phyloP scores from a whole-genome alignment of 2,888 invertebrate species.

The Digitonthophagus gazella region DNA sequence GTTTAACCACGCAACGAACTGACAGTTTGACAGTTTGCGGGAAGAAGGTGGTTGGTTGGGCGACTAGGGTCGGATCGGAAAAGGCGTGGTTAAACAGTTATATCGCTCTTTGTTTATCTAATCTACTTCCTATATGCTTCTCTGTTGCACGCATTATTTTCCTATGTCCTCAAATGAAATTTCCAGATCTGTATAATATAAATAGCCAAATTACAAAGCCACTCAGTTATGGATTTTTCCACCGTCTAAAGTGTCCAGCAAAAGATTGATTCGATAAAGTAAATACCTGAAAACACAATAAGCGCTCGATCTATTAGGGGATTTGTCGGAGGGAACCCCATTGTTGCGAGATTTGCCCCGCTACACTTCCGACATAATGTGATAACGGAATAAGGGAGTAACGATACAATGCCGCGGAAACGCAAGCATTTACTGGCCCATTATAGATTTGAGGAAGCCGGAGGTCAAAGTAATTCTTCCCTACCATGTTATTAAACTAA shows the following conservation, averaged over 20 bases:
- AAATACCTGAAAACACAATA: slow-evolving; percentile 15
- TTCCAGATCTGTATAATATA: no score
- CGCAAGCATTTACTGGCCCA: background rate
- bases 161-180: no score
- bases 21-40: no score
- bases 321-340: background rate
- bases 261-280: slow-evolving; percentile 17
- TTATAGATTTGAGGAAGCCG: background rate
- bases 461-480: background rate
- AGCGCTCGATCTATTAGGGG: slow-evolving; percentile 4
- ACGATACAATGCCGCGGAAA: background rate
- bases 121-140: no score
- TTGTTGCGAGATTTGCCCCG: background rate
- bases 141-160: no score
- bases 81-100: no score
- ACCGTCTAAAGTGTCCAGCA: background rate
- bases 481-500: background rate
- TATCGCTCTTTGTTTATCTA: no score
- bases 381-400: background rate
- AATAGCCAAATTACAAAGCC: no score
- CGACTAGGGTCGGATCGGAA: no score
- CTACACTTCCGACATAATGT: background rate
- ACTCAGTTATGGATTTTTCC: no score
- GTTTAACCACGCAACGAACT: no score
- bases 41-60: no score